phyloP scores from a whole-genome alignment of 2,797 vertebrate species.

The Bovichtus variegatus region DNA sequence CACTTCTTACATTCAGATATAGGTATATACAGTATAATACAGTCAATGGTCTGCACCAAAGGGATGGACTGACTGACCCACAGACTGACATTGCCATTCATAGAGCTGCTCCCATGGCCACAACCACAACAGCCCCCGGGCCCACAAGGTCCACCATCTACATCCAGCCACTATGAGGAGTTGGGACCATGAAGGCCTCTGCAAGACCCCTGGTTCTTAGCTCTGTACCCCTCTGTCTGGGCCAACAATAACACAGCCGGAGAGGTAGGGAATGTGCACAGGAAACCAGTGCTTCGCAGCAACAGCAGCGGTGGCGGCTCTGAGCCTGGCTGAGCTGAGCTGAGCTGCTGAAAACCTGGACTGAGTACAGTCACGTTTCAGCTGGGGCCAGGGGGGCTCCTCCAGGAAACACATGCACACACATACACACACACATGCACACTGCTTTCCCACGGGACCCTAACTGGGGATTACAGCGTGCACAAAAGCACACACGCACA shows the following conservation, averaged over 20 bases:
- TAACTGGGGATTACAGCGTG: conserved; percentile 13
- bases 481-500: conserved; percentile 10
- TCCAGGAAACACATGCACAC: conserved; percentile 45
- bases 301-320: conserved; percentile 43
- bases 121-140: not conserved
- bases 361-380: conserved; percentile 48
- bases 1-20: no score
- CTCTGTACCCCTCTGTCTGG: conserved; percentile 50
- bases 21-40: no score
- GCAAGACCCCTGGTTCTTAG: conserved; percentile 42
- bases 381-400: not conserved
- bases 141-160: not conserved
- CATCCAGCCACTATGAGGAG: conserved; percentile 3
- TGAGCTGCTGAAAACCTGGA: conserved; percentile 48
- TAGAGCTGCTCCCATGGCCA: not conserved
- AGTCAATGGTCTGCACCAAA: not conserved
- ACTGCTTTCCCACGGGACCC: conserved; percentile 53
- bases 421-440: conserved; percentile 2
- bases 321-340: conserved; percentile 37
- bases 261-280: conserved; percentile 78
- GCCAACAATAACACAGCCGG: conserved; percentile 78
- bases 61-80: not conserved
- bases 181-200: conserved; percentile 21
- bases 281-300: conserved; percentile 73
- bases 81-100: not conserved